Percentiles rank a stretch among this genome's conserved stretches.
Conservation (phyloP, 2,113 vertebrate genomes). For the Brachyistius frenatus region DNA sequence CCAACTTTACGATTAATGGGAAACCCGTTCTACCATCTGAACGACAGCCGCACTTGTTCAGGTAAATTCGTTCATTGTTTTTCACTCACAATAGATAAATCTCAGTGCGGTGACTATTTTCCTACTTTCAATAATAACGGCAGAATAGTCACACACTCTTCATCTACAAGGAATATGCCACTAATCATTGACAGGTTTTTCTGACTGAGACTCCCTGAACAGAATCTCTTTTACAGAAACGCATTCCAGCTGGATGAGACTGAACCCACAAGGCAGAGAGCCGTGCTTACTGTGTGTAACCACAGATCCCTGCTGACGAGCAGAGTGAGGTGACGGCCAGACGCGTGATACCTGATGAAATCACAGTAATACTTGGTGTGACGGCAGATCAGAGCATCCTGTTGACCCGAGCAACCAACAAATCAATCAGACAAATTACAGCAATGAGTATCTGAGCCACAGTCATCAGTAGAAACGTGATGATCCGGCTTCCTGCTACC, state of each 20-base stretch:
- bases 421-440: neutral
- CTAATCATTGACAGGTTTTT: neutral
- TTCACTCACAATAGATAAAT: too few relatives aligned
- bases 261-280: slow-evolving; percentile 1
- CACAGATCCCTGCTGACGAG: slow-evolving; percentile 50
- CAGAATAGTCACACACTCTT: neutral
- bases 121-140: neutral
- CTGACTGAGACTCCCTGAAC: neutral
- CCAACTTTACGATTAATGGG: too few relatives aligned
- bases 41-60: too few relatives aligned
- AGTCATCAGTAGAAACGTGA: neutral
- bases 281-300: neutral
- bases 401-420: neutral
- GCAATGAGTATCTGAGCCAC: neutral
- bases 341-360: neutral
- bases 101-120: too few relatives aligned
- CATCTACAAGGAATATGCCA: neutral
- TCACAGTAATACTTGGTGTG: neutral
- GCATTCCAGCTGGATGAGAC: slow-evolving; percentile 11
- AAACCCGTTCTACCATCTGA: too few relatives aligned
- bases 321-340: slow-evolving; percentile 8
- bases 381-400: neutral
- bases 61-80: too few relatives aligned
- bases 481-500: too few relatives aligned
- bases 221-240: neutral